Base-by-base conservation (phyloP, 2,113 vertebrate species). In the Climacteris rufus region DNA sequence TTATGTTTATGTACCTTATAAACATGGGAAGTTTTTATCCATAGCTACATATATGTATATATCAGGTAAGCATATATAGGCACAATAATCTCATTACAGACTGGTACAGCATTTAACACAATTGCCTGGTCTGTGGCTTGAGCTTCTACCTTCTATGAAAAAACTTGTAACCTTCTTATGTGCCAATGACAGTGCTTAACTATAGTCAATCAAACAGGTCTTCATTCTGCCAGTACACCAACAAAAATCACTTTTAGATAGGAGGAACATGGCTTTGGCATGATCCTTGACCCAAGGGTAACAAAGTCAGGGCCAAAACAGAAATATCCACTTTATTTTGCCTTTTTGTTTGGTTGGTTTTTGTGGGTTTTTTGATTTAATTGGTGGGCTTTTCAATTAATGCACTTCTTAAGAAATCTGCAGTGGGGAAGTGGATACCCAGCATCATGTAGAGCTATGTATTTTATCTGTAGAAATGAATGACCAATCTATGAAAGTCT, bases 1-100 rank as follows among this genome's bases (percentile, higher is more conserved):
- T 78, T 64, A 23, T 59, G 22, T 54, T 66, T 44, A 69, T 50
- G 5, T 30, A 60, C 60, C 49, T 88, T 60, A 76, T 2, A 1
- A 83, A 42, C 47, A 74, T 3, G 20, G 1, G 5, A 1, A 2
- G 1, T 8, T 42, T 44, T 9, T 30, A 74, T 27, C 61, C 4
- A 11, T 35, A 69, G 25, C 12, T 35, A 53, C 1, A 1, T 42
- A 1, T 42, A 52, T 4, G 18, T 39, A 39, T 23, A 16, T n/a
- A 52, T 39, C 60, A 84, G 21, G 28, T 68, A 77, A 68, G 44
- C 5, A 24, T 28, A 47, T 47, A 42, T 4, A 79, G 37, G 56
- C 77, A 50, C 60, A 78, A 52, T 78, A 76, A 87, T 15, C 33
- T 77, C 44, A 69, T 49, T 42, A 52, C 37, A 65, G 65, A 78